Percentiles rank a stretch among this genome's conserved stretches.
Conservation (phyloP, 2,797 vertebrate genomes). For the Sebastes hubbsi region DNA sequence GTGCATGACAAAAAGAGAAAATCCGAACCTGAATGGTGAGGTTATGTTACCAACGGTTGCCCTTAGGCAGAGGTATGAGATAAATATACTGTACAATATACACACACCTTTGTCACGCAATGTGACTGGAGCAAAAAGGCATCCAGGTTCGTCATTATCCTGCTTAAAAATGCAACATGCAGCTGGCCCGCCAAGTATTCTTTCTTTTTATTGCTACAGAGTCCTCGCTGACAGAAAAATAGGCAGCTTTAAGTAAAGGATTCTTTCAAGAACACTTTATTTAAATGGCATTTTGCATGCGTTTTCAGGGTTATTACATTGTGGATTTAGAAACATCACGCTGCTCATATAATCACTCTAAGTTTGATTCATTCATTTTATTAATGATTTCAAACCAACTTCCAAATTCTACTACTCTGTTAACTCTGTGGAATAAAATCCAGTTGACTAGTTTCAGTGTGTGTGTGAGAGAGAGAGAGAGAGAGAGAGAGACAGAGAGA, state of each 20-base stretch:
- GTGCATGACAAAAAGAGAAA: constrained; percentile 36
- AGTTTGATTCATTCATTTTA: constrained; percentile 66
- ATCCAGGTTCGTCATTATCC: constrained; percentile 36
- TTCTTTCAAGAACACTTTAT: background rate
- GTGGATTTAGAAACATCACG: background rate
- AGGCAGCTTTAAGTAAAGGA: background rate
- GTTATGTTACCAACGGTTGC: constrained; percentile 60
- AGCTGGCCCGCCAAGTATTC: background rate
- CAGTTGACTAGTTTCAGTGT: constrained; percentile 36
- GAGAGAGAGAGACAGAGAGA: too few species aligned
- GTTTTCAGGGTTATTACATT: constrained; percentile 3
- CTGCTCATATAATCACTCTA: constrained; percentile 23
- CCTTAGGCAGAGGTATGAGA: constrained; percentile 56
- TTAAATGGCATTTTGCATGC: background rate
- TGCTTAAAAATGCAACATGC: constrained; percentile 21
- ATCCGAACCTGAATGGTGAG: constrained; percentile 73
- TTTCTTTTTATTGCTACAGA: background rate
- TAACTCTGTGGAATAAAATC: constrained; percentile 67
- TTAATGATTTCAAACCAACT: constrained; percentile 64
- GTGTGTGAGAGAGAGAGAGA: background rate
- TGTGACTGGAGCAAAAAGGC: constrained; percentile 51
- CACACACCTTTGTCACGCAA: constrained; percentile 73
- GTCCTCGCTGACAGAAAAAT: constrained; percentile 15
- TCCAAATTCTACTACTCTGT: constrained; percentile 49
- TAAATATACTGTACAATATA: constrained; percentile 66